Percentiles rank a stretch among this genome's conserved stretches.
These are phyloP conservation scores for Calameuta idolon DNA, from an alignment of 2,888 invertebrate genomes.

Conservation along the genomic window DNA sequence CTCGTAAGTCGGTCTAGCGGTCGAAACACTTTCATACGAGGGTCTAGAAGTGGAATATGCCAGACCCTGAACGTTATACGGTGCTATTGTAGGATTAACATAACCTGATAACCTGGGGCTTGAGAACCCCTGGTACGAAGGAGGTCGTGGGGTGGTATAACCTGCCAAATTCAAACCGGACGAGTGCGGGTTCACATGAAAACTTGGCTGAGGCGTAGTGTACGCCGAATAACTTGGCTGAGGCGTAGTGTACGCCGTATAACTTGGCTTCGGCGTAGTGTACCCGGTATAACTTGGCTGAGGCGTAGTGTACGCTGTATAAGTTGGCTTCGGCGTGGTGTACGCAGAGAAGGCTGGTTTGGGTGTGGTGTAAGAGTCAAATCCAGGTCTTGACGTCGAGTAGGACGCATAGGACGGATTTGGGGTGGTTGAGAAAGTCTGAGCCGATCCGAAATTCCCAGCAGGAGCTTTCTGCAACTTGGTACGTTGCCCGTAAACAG, in stretches of 20 bases:
- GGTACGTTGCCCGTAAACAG: conserved; percentile 53
- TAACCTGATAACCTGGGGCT: background rate
- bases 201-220: conserved; percentile 28
- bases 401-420: conserved; percentile 19
- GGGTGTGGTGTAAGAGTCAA: conserved; percentile 33
- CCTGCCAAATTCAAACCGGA: conserved; percentile 21
- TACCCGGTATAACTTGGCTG: conserved; percentile 23
- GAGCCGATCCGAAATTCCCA: conserved; percentile 34
- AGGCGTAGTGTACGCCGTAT: conserved; percentile 26
- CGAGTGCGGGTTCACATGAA: conserved; percentile 15
- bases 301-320: conserved; percentile 26
- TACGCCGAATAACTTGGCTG: conserved; percentile 27
- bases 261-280: conserved; percentile 29
- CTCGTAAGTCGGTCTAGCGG: background rate
- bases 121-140: background rate
- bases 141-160: conserved; percentile 17
- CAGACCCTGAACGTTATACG: background rate
- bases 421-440: conserved; percentile 30
- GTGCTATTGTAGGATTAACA: background rate
- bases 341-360: conserved; percentile 31
- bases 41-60: background rate
- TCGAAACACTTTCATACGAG: background rate
- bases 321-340: conserved; percentile 29
- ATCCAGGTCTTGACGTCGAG: conserved; percentile 17
- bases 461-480: conserved; percentile 50